phyloP scores from a whole-genome alignment of 2,113 vertebrate genomes.

The Corydoras maculifer region DNA sequence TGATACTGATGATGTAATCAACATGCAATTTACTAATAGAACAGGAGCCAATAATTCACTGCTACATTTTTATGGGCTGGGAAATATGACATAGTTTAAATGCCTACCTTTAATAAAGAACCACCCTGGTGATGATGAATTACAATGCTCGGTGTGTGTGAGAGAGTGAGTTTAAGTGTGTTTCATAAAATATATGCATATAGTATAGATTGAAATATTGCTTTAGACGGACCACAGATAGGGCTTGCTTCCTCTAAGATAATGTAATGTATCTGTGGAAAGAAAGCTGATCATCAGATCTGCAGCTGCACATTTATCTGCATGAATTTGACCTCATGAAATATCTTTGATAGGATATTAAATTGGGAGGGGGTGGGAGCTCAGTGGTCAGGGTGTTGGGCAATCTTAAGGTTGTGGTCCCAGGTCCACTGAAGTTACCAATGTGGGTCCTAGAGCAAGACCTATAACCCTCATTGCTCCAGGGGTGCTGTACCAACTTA shows the following conservation, averaged over 20 bases:
- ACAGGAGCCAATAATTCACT: slow-evolving; percentile 38
- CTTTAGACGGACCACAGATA: background rate
- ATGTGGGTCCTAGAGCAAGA: too few relatives aligned
- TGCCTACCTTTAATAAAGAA: slow-evolving; percentile 35
- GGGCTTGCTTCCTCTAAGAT: too few relatives aligned
- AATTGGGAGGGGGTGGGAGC: too few relatives aligned
- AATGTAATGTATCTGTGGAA: too few relatives aligned
- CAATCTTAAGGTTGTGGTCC: too few relatives aligned
- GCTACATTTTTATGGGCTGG: slow-evolving; percentile 28
- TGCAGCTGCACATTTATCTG: too few relatives aligned
- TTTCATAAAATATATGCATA: slow-evolving; percentile 15
- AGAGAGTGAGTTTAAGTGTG: slow-evolving; percentile 4
- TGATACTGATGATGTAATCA: slow-evolving; percentile 47
- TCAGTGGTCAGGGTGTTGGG: too few relatives aligned
- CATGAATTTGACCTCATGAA: too few relatives aligned
- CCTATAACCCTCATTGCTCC: too few relatives aligned
- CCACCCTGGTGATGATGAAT: slow-evolving; percentile 21
- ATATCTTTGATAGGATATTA: background rate
- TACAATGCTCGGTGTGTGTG: slow-evolving; percentile 13
- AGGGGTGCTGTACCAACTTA: too few relatives aligned
- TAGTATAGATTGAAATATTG: slow-evolving; percentile 8
- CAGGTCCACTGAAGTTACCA: too few relatives aligned
- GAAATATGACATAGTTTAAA: slow-evolving; percentile 34
- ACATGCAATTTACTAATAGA: slow-evolving; percentile 47
- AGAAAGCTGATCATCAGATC: background rate